phyloP scores from a whole-genome alignment of 1,140 invertebrate species.

The Trissolcus basalis region DNA sequence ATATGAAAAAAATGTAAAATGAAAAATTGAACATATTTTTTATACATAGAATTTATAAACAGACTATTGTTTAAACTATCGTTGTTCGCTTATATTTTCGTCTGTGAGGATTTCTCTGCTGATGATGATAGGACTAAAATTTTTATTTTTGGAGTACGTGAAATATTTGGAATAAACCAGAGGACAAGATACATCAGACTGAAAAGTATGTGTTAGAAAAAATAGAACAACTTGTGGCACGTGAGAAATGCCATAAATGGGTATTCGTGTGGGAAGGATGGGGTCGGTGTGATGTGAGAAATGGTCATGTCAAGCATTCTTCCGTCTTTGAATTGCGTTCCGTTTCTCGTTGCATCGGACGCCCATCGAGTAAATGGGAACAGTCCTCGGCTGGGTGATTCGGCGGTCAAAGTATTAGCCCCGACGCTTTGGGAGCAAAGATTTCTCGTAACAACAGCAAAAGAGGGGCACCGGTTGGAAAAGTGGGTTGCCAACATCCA shows the following conservation, averaged over 20 bases:
- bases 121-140: too few relatives aligned
- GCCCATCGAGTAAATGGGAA: constrained; percentile 30
- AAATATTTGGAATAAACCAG: too few relatives aligned
- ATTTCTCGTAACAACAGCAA: constrained; percentile 39
- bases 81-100: too few relatives aligned
- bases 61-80: too few relatives aligned
- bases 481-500: constrained; percentile 34
- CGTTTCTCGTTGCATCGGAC: constrained; percentile 19
- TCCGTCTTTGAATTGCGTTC: constrained; percentile 39
- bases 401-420: not conserved
- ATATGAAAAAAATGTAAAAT: too few relatives aligned
- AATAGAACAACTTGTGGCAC: constrained; percentile 48
- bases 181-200: constrained; percentile 6
- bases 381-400: constrained; percentile 16
- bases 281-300: constrained; percentile 26
- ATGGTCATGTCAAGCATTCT: constrained; percentile 37
- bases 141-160: too few relatives aligned
- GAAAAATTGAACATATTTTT: too few relatives aligned
- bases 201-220: constrained; percentile 26
- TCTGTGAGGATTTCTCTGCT: too few relatives aligned
- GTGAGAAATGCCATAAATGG: constrained; percentile 26
- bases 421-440: constrained; percentile 19
- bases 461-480: constrained; percentile 23
- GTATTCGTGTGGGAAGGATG: constrained; percentile 9
- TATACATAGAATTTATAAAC: too few relatives aligned